Base-by-base conservation (phyloP, 2,797 vertebrate species). In the Saxicola maurus region DNA sequence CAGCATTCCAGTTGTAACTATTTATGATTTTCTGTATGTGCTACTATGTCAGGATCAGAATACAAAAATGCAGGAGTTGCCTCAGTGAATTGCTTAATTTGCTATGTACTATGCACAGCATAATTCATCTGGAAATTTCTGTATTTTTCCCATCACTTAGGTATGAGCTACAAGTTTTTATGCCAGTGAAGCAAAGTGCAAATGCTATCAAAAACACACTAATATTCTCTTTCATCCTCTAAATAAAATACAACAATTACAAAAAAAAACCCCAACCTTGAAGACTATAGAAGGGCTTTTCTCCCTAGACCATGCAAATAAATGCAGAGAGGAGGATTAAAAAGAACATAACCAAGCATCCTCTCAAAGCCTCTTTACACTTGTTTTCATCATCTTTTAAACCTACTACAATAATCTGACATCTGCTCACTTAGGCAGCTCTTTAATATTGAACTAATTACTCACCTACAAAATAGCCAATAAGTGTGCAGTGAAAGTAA, bases 401-500 rank as follows among this genome's bases (percentile, higher is more conserved):
- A 87, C 60, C 67, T 60, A 59, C 77, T 77, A n/a, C n/a, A 42
- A 5, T 68, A 85, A 91, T 90, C 84, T 73, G 56, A 43, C n/a
- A 13, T 38, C 52, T 86, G 80, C 59, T 69, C 67, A 42, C 49
- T 38, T n/a, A 52, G 85, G 73, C 72, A 92, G 62, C 53, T 84
- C 14, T 15, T 49, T n/a, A 33, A 9, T 57, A 56, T 67, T 46
- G 64, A 75, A 86, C 60, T 65, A 33, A 42, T 65, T 80, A 94
- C 98, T 98, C 97, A 99, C 99, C 99, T 96, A 99, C 98, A 80
- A 99, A 99, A 97, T 99, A 99, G 93, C 99, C 99, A 64, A 99
- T 98, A 93, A 99, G 99, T 87, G 99, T 99, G 97, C 99, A 99
- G 97, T 99, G 99, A 94, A 99, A 99, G 97, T 99, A 99, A 72